Base-by-base conservation (phyloP, 1,140 invertebrate genomes). In the Drosophila gunungcola region DNA sequence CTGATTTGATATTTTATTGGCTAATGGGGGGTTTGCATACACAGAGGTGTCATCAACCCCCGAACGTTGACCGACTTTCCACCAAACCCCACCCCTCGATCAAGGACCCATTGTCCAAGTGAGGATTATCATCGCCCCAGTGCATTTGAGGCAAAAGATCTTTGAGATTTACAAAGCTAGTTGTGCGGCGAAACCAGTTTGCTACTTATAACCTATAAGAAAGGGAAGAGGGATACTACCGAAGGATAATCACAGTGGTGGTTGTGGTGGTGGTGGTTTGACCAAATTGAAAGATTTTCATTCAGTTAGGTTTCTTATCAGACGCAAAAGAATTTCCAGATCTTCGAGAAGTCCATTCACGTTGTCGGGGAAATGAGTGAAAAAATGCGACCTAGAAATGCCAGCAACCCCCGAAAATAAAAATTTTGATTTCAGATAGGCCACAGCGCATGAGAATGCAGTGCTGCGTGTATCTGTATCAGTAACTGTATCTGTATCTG, bases 1-100 rank as follows among this genome's bases (percentile, higher is more conserved):
- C 60, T 48, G 57, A 74, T 74, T 54, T 63, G 53, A 34, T 73
- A 88, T 86, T 86, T 88, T 88, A 86, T 88, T 88, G 83, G 83
- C 79, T 76, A 86, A 70, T 68, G 51, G 48, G 36, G 27, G 21
- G 21, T 29, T 63, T 25, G 27, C 32, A 53, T 42, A 34, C 25
- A 36, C 34, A n/a, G 63, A 56, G 64, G 68, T 72, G 68, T 69
- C 57, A 72, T 73, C 76, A 78, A 78, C 76, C 76, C 76, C 76
- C 43, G 73, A 53, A 55, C 45, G n/a, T 11, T 55, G 72, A 74
- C 70, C 45, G 74, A 77, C 55, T 41, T 76, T 49, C 41, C 32
- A 13, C 25, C 25, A 21, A 34, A 21, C 48, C 12, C 42, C 25
- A 32, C 27, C 2, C 11, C 4, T 2, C 34, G 53, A 70, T 68